These are phyloP conservation scores for Melanerpes aurifrons DNA, from an alignment of 2,113 vertebrate genomes.

Conservation along the genomic window DNA sequence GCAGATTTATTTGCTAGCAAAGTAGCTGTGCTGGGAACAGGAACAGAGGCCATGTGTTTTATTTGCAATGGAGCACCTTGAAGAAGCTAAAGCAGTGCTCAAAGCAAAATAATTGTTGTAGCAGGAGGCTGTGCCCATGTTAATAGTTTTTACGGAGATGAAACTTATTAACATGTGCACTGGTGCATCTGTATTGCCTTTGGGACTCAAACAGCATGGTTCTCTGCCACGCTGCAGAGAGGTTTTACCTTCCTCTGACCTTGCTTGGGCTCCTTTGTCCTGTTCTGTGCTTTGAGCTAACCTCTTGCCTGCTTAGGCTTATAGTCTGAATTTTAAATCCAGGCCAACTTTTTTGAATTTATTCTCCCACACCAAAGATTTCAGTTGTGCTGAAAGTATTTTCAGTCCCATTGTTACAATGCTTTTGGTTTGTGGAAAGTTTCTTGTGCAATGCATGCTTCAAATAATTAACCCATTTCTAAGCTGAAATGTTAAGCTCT, in stretches of 20 bases:
- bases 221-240: neutral
- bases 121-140: conserved; percentile 49
- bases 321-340: neutral
- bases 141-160: conserved; percentile 68
- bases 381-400: neutral
- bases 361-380: neutral
- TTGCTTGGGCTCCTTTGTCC: conserved; percentile 63
- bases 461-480: neutral
- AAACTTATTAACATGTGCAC: conserved; percentile 72
- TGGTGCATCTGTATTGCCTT: conserved; percentile 71
- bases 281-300: conserved; percentile 37
- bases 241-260: conserved; percentile 71
- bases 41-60: neutral
- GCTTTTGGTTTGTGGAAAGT: neutral
- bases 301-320: conserved; percentile 28
- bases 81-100: conserved; percentile 16
- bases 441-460: neutral
- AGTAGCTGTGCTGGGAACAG: neutral
- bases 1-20: neutral
- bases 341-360: neutral
- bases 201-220: conserved; percentile 56
- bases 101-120: conserved; percentile 54
- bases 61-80: conserved; percentile 22
- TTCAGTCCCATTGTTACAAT: neutral
- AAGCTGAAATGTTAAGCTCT: neutral